Conservation (phyloP, 2,113 vertebrate genomes). For the Rafetus swinhoei region DNA sequence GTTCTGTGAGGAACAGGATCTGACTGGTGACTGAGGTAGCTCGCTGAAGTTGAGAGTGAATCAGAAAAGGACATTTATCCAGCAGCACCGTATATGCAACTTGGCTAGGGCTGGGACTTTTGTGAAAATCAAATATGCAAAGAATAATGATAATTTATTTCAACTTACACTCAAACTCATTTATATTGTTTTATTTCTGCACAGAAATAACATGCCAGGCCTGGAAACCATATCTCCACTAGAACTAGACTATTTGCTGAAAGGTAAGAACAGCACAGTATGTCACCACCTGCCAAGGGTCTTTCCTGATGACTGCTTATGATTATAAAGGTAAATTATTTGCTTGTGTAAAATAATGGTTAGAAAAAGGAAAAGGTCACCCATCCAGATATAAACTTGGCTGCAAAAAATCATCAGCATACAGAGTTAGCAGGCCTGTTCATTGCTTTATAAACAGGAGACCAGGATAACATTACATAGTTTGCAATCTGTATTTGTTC, state of each 20-base stretch:
- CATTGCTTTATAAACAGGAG: conserved; percentile 70
- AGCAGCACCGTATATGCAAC: neutral
- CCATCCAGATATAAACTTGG: conserved; percentile 48
- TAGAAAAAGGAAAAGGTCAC: conserved; percentile 58
- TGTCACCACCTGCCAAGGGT: conserved; percentile 47
- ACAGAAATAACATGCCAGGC: neutral
- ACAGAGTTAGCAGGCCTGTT: conserved; percentile 54
- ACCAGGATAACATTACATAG: conserved; percentile 62
- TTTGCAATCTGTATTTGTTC: conserved; percentile 75
- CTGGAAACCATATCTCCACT: neutral
- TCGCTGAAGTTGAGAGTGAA: neutral
- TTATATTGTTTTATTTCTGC: neutral
- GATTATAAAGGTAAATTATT: conserved; percentile 64
- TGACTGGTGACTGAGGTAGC: neutral
- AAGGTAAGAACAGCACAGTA: neutral
- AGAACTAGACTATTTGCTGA: conserved; percentile 29
- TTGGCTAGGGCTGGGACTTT: neutral
- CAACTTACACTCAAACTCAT: conserved; percentile 6
- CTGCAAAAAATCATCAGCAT: conserved; percentile 55
- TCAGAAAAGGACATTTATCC: neutral
- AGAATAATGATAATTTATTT: neutral
- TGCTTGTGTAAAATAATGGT: conserved; percentile 66
- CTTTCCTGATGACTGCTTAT: conserved; percentile 35
- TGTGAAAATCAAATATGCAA: neutral
- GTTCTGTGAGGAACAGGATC: neutral